These are phyloP conservation scores for Hemiprocne comata DNA, from an alignment of 2,113 vertebrate genomes.

Conservation along the genomic window DNA sequence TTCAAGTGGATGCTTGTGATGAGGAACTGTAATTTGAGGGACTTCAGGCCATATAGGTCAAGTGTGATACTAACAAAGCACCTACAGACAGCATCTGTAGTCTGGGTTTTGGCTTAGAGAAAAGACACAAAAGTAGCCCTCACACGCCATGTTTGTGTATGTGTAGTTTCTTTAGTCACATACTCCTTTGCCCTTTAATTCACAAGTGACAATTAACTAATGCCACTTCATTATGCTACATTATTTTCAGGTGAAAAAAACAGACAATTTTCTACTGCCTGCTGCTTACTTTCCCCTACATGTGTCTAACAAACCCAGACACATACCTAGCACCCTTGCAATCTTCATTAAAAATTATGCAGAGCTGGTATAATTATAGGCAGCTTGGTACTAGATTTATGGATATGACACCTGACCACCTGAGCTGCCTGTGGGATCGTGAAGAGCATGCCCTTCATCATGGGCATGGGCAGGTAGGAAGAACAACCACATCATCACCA, in stretches of 20 bases:
- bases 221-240: background rate
- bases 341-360: background rate
- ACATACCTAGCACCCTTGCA: background rate
- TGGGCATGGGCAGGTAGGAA: background rate
- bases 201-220: background rate
- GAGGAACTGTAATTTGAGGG: background rate
- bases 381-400: background rate
- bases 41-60: fast-evolving
- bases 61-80: background rate
- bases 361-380: background rate
- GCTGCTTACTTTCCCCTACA: background rate
- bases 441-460: background rate
- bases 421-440: background rate
- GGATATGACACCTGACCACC: background rate
- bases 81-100: fast-evolving
- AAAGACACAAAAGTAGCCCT: background rate
- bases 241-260: background rate
- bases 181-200: background rate
- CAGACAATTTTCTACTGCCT: background rate
- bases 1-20: background rate
- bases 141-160: fast-evolving
- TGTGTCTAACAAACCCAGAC: background rate
- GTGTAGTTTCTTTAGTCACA: background rate
- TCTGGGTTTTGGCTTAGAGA: background rate
- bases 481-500: background rate